Evolutionary conservation across 2,113 vertebrate genomes (phyloP).

Genomic region (Spheniscus mendiculus): DNA sequence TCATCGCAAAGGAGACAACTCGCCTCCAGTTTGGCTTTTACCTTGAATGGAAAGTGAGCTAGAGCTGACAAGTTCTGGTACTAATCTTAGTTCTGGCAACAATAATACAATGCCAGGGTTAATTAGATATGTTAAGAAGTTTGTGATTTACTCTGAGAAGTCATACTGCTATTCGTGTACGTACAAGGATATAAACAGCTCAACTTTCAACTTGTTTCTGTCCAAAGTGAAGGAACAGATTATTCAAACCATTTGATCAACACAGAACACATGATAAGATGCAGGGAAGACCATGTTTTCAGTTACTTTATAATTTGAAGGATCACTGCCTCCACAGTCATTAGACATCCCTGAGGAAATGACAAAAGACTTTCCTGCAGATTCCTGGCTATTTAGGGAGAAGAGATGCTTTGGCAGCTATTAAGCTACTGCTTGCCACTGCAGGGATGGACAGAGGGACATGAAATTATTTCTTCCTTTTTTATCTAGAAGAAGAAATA

Average conservation of each 20-base stretch:
- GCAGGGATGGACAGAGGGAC: background rate
- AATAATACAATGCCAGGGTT: background rate
- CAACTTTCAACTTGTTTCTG: background rate
- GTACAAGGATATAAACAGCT: background rate
- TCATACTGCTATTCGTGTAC: background rate
- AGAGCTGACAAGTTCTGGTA: background rate
- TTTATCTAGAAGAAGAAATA: background rate
- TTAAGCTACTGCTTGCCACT: background rate
- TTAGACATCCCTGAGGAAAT: background rate
- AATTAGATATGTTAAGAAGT: background rate
- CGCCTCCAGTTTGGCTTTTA: background rate
- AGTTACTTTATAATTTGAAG: background rate
- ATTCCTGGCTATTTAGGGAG: background rate
- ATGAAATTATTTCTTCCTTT: background rate
- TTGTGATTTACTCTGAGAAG: background rate
- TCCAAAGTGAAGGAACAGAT: background rate
- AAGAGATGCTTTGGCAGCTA: background rate
- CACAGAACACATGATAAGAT: background rate
- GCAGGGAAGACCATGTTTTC: background rate
- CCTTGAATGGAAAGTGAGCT: background rate
- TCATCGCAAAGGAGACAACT: accelerated
- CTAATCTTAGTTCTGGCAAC: background rate
- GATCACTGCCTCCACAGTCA: background rate
- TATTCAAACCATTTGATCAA: background rate
- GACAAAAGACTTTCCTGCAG: background rate